phyloP scores from a whole-genome alignment of 2,888 invertebrate species.

The Agonum fuliginosum region DNA sequence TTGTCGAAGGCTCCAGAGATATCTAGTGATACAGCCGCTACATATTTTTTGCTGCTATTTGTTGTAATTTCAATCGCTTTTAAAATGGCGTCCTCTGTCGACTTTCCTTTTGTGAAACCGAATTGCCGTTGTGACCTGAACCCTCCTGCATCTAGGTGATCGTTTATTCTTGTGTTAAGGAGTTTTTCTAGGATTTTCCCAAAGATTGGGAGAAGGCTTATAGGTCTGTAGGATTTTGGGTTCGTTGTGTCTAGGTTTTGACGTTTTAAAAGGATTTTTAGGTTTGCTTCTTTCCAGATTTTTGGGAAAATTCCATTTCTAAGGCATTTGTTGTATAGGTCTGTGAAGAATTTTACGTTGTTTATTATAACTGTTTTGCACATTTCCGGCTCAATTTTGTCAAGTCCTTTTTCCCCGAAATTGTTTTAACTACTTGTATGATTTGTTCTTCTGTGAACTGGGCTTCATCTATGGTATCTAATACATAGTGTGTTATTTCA shows the following conservation, averaged over 20 bases:
- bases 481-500: no score
- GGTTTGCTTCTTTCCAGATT: slow-evolving; percentile 7
- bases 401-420: no score
- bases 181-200: slow-evolving; percentile 20
- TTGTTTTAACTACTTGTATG: no score
- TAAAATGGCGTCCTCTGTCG: not conserved
- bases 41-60: not conserved
- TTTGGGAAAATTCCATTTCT: not conserved
- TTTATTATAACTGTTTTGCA: no score
- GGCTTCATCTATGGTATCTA: no score
- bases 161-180: not conserved
- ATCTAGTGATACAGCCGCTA: not conserved
- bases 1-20: slow-evolving; percentile 23
- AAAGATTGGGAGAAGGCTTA: not conserved
- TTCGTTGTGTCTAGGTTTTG: not conserved
- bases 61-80: slow-evolving; percentile 25
- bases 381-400: no score
- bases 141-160: not conserved
- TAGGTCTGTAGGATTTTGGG: not conserved
- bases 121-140: not conserved
- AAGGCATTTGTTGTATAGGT: not conserved
- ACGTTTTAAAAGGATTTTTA: not conserved
- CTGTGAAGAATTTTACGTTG: not conserved
- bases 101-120: not conserved
- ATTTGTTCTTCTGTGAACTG: no score